Percentiles rank a stretch among this genome's conserved stretches.
Conservation (phyloP, 2,113 vertebrate genomes). For the Gobiocypris rarus region DNA sequence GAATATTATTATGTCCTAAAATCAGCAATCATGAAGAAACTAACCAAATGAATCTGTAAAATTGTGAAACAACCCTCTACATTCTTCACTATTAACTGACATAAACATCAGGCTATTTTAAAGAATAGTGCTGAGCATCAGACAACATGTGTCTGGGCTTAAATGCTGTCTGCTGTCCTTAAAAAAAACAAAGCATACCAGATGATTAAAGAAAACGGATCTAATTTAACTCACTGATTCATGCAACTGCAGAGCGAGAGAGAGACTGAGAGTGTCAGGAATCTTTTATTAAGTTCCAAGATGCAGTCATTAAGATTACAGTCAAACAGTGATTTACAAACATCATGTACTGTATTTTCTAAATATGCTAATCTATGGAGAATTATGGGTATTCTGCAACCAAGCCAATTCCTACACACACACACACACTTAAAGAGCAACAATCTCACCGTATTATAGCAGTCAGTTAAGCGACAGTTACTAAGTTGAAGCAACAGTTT, state of each 20-base stretch:
- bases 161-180: slow-evolving; percentile 6
- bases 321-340: slow-evolving; percentile 13
- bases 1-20: background rate
- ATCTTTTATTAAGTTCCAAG: slow-evolving; percentile 21
- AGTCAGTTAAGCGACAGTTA: background rate
- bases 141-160: background rate
- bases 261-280: background rate
- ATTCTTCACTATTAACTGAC: background rate
- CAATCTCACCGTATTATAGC: background rate
- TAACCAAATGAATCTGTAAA: background rate
- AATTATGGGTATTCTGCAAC: slow-evolving; percentile 9
- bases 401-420: slow-evolving; percentile 1
- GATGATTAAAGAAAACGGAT: slow-evolving; percentile 8
- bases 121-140: background rate
- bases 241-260: background rate
- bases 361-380: slow-evolving; percentile 19
- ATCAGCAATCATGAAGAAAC: background rate
- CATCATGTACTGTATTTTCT: slow-evolving; percentile 20
- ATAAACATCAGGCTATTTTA: background rate
- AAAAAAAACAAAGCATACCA: background rate
- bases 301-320: slow-evolving; percentile 31
- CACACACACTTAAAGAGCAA: background rate
- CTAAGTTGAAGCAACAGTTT: slow-evolving; percentile 53
- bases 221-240: slow-evolving; percentile 22
- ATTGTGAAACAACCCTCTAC: background rate